phyloP scores from a whole-genome alignment of 2,888 invertebrate genomes.

The Synergus japonicus region DNA sequence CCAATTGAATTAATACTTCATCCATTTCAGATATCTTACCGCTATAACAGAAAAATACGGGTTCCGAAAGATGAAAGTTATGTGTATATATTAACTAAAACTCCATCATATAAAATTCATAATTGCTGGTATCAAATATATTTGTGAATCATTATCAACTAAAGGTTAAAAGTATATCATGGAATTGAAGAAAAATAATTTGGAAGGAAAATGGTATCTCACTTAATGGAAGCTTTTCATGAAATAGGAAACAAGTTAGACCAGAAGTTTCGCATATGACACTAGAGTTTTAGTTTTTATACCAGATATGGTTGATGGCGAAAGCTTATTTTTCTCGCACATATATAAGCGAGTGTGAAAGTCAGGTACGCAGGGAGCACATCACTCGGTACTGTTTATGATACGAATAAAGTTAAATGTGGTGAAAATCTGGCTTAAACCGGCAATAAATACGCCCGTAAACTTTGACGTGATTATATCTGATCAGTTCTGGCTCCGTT shows the following conservation, averaged over 20 bases:
- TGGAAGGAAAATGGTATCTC: background rate
- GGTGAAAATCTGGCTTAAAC: constrained; percentile 58
- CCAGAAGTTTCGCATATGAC: background rate
- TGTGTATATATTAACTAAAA: background rate
- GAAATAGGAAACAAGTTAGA: background rate
- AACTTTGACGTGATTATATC: constrained; percentile 59
- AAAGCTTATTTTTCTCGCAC: constrained; percentile 25
- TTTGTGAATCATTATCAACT: background rate
- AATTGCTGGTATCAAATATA: background rate
- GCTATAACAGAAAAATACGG: background rate
- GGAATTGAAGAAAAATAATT: background rate
- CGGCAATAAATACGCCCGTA: constrained; percentile 59
- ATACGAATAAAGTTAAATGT: constrained; percentile 60
- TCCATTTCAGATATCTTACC: background rate
- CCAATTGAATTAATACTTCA: background rate
- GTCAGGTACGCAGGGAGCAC: constrained; percentile 42
- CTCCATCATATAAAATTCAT: background rate
- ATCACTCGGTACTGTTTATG: constrained; percentile 51
- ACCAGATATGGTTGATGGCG: constrained; percentile 3
- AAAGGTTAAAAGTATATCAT: too few relatives aligned
- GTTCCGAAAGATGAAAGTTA: background rate
- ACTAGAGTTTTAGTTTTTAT: constrained; percentile 8
- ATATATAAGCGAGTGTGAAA: constrained; percentile 8
- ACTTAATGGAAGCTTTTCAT: background rate
- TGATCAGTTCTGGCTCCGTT: constrained; percentile 47